Evolutionary conservation across 2,888 invertebrate genomes (phyloP).

Genomic region (Macrosiphum euphorbiae): DNA sequence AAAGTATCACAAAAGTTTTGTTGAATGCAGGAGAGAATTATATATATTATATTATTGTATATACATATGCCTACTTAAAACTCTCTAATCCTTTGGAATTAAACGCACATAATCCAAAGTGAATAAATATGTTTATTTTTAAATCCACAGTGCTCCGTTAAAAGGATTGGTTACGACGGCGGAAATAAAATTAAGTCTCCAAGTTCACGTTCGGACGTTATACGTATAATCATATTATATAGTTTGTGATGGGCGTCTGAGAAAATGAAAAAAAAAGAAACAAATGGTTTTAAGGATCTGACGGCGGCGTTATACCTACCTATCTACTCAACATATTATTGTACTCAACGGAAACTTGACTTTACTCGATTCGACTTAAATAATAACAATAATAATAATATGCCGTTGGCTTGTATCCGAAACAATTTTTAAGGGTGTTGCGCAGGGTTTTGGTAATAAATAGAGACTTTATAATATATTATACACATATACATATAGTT

Average conservation of each 20-base stretch:
- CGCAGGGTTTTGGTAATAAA: neutral
- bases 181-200: neutral
- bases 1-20: conserved; percentile 26
- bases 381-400: conserved; percentile 8
- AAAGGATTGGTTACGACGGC: neutral
- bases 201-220: neutral
- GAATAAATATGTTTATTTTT: conserved; percentile 48
- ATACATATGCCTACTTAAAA: conserved; percentile 3
- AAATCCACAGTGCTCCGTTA: neutral
- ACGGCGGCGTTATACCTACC: neutral
- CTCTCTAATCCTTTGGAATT: conserved; percentile 34
- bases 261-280: neutral
- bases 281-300: neutral
- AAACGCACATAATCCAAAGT: conserved; percentile 30
- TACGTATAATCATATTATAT: conserved; percentile 1
- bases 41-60: neutral
- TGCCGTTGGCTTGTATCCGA: neutral
- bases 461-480: neutral
- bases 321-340: neutral
- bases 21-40: neutral
- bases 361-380: neutral
- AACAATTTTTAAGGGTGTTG: neutral
- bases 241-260: neutral
- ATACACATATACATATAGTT: neutral
- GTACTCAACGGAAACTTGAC: neutral